A percentile compares a stretch with the other conserved stretches of the same genome.
phyloP scores from a whole-genome alignment of 1,140 invertebrate species.

The Sesamia nonagrioides region DNA sequence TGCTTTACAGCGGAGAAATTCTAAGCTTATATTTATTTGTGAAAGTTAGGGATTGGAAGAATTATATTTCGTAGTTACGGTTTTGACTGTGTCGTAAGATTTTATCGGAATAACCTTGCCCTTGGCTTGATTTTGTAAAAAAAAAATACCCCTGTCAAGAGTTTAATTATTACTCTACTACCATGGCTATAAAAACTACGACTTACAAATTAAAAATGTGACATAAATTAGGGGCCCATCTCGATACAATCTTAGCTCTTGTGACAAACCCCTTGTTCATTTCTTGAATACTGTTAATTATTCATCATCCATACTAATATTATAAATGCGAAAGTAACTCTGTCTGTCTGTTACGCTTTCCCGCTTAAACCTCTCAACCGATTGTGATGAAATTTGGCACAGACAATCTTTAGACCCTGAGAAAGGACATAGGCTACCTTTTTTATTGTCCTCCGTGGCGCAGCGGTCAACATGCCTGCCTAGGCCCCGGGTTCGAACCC shows the following conservation, averaged over 20 bases:
- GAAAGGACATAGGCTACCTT: too few species aligned
- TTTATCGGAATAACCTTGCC: background rate
- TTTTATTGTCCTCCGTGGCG: too few species aligned
- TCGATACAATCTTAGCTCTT: background rate
- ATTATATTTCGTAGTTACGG: background rate
- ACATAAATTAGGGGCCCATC: background rate
- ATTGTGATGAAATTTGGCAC: too few species aligned
- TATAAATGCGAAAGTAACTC: too few species aligned
- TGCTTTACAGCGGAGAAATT: background rate
- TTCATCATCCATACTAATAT: too few species aligned
- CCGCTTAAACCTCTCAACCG: too few species aligned
- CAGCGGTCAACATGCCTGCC: too few species aligned
- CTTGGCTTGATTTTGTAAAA: background rate
- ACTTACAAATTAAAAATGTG: background rate
- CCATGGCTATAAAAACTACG: background rate
- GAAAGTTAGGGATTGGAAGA: background rate
- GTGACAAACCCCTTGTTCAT: background rate
- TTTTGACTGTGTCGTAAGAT: background rate
- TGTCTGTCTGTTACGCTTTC: too few species aligned
- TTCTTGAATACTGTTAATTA: conserved; percentile 4
- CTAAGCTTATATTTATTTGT: background rate
- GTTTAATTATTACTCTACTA: background rate
- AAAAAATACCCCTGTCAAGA: background rate
- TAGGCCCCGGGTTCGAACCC: too few species aligned
- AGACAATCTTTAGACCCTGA: too few species aligned